phyloP scores from a whole-genome alignment of 2,113 vertebrate species.

The Gobio gobio region DNA sequence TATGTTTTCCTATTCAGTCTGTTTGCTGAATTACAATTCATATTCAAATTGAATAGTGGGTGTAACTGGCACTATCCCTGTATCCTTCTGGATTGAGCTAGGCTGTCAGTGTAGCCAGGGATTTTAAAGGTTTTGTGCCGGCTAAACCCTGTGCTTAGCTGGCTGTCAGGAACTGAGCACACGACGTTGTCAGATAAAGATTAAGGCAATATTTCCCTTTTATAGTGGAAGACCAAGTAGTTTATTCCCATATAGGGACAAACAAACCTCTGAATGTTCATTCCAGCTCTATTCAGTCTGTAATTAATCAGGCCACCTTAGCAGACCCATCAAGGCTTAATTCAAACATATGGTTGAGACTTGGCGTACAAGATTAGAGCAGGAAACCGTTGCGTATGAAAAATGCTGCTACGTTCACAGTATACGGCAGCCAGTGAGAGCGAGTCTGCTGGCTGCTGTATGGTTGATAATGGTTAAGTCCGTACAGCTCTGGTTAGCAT shows the following conservation, averaged over 20 bases:
- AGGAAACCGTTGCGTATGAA: background rate
- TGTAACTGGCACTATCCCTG: background rate
- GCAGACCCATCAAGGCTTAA: background rate
- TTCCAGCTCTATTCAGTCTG: background rate
- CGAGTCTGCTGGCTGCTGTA: background rate
- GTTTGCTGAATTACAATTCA: slow-evolving; percentile 9
- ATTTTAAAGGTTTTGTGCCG: slow-evolving; percentile 31
- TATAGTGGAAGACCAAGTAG: background rate
- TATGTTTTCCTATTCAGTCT: background rate
- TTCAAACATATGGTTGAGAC: slow-evolving; percentile 19
- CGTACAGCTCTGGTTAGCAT: slow-evolving; percentile 30
- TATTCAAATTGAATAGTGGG: slow-evolving; percentile 3
- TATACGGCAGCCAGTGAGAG: background rate
- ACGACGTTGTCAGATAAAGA: background rate
- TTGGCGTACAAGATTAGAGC: background rate
- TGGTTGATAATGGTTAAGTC: background rate
- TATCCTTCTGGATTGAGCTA: slow-evolving; percentile 4
- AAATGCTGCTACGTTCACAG: background rate
- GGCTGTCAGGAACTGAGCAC: slow-evolving; percentile 13
- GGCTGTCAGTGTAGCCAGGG: slow-evolving; percentile 8
- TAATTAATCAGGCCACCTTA: background rate
- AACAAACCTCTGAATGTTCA: background rate
- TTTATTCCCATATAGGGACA: background rate
- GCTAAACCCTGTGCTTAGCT: slow-evolving; percentile 31
- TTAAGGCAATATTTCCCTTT: background rate